Conservation (phyloP, 2,888 invertebrate species). For the Operophtera brumata region DNA sequence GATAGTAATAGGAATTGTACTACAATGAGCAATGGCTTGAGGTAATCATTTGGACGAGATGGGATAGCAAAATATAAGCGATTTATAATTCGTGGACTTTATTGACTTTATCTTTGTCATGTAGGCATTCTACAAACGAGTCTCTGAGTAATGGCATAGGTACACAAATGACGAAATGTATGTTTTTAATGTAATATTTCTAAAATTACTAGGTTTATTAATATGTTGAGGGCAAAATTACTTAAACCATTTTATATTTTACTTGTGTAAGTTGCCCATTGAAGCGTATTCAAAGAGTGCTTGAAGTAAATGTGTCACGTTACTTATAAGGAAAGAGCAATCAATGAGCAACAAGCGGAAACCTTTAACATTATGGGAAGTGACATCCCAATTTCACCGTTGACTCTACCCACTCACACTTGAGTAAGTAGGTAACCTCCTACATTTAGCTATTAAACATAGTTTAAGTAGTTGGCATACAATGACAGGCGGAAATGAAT, state of each 20-base stretch:
- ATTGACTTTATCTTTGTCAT: conserved; percentile 1
- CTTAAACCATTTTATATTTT: no score
- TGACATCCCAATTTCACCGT: conserved; percentile 28
- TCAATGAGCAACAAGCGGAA: conserved; percentile 23
- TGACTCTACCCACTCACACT: conserved; percentile 16
- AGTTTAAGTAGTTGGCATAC: conserved; percentile 11
- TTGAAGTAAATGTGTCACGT: conserved; percentile 2
- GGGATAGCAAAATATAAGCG: conserved; percentile 27
- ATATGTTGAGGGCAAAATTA: no score
- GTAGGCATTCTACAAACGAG: no score
- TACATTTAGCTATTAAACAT: conserved; percentile 12
- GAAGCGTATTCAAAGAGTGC: background rate
- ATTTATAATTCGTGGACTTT: conserved; percentile 19
- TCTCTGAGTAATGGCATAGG: no score
- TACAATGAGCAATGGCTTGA: conserved; percentile 33
- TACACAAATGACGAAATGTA: background rate
- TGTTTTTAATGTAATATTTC: no score
- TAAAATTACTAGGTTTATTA: no score
- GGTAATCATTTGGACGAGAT: conserved; percentile 27
- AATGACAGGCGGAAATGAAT: conserved; percentile 2
- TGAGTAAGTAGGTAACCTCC: conserved; percentile 12
- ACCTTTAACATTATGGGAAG: conserved; percentile 25
- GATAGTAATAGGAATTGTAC: conserved; percentile 32
- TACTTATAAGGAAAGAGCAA: conserved; percentile 23
- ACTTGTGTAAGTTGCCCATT: background rate